phyloP scores from a whole-genome alignment of 1,140 invertebrate species.

The Penaeus japonicus region DNA sequence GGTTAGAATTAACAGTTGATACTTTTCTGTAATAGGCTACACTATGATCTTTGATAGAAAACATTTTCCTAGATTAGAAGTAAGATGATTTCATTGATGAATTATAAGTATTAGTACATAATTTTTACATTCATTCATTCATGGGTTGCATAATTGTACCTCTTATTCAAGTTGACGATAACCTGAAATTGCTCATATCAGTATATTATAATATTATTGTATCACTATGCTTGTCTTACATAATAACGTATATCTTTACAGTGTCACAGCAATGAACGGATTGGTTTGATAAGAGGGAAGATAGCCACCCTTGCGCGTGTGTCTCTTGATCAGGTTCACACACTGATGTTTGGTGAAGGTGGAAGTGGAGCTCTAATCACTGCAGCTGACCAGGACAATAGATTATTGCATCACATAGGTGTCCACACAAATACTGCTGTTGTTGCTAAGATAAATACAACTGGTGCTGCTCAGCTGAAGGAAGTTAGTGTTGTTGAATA shows the following conservation, averaged over 20 bases:
- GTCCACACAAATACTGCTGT: slow-evolving; percentile 15
- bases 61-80: no score
- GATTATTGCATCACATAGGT: slow-evolving; percentile 29
- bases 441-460: slow-evolving; percentile 44
- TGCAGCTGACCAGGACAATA: slow-evolving; percentile 45
- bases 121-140: no score
- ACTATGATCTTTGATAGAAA: no score
- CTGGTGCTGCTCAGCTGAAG: slow-evolving; percentile 55
- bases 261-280: slow-evolving; percentile 67
- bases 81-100: no score
- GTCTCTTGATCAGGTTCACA: slow-evolving; percentile 63
- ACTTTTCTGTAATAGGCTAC: no score
- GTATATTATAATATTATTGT: not conserved
- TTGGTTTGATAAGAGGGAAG: slow-evolving; percentile 64
- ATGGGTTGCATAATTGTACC: no score
- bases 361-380: slow-evolving; percentile 47
- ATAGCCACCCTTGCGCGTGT: slow-evolving; percentile 60
- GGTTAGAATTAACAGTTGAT: no score
- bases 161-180: no score
- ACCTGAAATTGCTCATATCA: not conserved
- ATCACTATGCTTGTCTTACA: not conserved
- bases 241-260: slow-evolving; percentile 47
- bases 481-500: slow-evolving; percentile 46
- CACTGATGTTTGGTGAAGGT: slow-evolving; percentile 60
- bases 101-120: no score